A percentile compares a stretch with the other conserved stretches of the same genome.
Conservation (phyloP, 2,797 vertebrate genomes). For the Sorex maritimensis region DNA sequence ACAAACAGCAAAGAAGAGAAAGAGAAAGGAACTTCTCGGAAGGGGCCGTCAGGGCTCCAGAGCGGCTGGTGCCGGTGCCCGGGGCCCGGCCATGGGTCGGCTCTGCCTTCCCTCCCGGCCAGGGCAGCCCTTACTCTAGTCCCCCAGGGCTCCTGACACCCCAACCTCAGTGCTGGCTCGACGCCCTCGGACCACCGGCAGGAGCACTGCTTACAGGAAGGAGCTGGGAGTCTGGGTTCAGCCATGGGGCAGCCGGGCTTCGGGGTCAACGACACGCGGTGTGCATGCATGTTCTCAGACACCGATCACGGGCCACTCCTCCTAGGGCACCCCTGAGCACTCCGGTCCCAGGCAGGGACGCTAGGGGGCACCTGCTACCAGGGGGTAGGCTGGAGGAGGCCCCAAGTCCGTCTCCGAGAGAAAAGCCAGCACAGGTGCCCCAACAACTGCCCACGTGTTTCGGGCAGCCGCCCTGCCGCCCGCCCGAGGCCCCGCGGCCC, state of each 20-base stretch:
- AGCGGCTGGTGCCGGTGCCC: background rate
- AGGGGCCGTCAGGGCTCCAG: background rate
- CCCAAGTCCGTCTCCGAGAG: background rate
- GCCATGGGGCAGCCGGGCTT: no score
- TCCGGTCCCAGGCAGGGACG: background rate
- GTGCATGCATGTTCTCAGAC: no score
- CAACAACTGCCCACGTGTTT: fast-evolving
- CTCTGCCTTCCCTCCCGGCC: background rate
- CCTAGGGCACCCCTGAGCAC: background rate
- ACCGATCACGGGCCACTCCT: no score
- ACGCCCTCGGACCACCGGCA: background rate
- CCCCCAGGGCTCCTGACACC: no score
- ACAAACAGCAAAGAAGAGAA: no score
- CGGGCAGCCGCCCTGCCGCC: fast-evolving
- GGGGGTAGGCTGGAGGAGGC: background rate
- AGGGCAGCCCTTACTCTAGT: background rate
- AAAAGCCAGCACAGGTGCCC: background rate
- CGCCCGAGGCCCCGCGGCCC: fast-evolving
- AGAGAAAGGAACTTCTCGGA: background rate
- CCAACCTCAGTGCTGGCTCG: no score
- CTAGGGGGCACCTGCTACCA: background rate
- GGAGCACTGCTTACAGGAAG: background rate
- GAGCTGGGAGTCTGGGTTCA: background rate
- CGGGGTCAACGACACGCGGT: no score
- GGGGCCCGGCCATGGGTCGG: fast-evolving